phyloP scores from a whole-genome alignment of 2,888 invertebrate genomes.

The Mongoloraphidia duomilia region DNA sequence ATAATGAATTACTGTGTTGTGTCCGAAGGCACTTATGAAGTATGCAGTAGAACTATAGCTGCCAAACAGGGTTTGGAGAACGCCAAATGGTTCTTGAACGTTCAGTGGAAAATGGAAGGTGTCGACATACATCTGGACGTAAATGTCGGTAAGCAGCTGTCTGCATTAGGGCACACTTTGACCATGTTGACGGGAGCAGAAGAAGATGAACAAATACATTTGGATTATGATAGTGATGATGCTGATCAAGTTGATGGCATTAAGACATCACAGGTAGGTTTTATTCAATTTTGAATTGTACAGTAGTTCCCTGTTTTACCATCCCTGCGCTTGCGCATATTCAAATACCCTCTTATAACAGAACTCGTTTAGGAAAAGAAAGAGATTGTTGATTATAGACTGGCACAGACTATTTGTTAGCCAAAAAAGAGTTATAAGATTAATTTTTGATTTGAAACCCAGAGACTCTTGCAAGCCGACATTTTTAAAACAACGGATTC shows the following conservation, averaged over 20 bases:
- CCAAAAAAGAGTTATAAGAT: too few species aligned
- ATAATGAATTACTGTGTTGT: conserved; percentile 90
- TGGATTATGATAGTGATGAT: conserved; percentile 63
- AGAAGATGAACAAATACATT: conserved; percentile 59
- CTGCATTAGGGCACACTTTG: conserved; percentile 85
- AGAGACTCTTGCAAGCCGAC: too few species aligned
- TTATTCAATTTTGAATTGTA: background rate
- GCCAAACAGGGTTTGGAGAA: conserved; percentile 71
- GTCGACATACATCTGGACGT: conserved; percentile 93
- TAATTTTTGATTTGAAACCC: too few species aligned
- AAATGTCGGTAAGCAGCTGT: conserved; percentile 89
- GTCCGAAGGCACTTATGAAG: conserved; percentile 97
- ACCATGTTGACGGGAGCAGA: conserved; percentile 89
- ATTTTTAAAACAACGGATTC: too few species aligned
- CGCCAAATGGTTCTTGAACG: conserved; percentile 96
- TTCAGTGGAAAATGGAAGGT: conserved; percentile 99
- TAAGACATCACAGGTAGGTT: conserved; percentile 34
- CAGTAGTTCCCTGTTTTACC: too few species aligned
- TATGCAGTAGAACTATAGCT: conserved; percentile 84
- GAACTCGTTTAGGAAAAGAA: too few species aligned
- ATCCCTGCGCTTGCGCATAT: too few species aligned
- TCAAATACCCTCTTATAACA: too few species aligned
- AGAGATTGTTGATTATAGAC: too few species aligned
- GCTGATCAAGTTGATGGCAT: conserved; percentile 53
- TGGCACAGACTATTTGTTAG: too few species aligned